Evolutionary conservation across 2,797 vertebrate genomes (phyloP), one percentile per base, ranked within the genome.

Genomic region (Bradypodion pumilum): DNA sequence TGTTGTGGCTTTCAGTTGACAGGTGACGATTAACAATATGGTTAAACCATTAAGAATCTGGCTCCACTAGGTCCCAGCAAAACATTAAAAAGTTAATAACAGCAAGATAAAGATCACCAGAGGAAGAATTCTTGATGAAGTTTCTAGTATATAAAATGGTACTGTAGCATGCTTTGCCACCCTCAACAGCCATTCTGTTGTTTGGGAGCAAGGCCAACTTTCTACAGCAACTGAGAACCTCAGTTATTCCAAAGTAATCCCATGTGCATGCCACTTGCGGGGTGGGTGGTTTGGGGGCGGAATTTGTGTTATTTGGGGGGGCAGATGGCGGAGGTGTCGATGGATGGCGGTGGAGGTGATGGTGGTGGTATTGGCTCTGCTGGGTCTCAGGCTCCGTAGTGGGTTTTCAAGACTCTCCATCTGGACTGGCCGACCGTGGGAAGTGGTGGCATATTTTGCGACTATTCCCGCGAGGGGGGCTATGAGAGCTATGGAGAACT

Each of bases 121-220:
- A 56, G 44, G 44, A 72, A 70, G 29, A 19, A 78, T 82, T 82
- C 62, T 52, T 79, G 76, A 10, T 79, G 19, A 79, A 25, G 46
- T 69, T 83, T 40, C 49, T 46, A n/a, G 15, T 25, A 46, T 66
- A 46, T 72, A 66, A 86, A 59, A 82, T 82, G n/a, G 77, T 66
- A 82, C 25, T 15, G 16, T 35, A 35, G 35, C 5, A 25, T 74
- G 46, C 63, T 66, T 44, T 21, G 9, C 66, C 32, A 23, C 12
- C 5, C 19, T 23, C 23, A 44, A 82, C 35, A 56, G 40, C 59
- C 23, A 72, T 72, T 79, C n/a, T 74, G 76, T 59, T 74, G 46
- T 32, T 59, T 60, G 62, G 81, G 85, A 82, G 69, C 25, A 37
- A 68, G 63, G 49, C 85, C 81, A 83, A 72, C 21, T 86, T 78